Evolutionary conservation across 1,140 invertebrate species (phyloP), one percentile per base, ranked within the genome.

Genomic region (Drosophila novamexicana): DNA sequence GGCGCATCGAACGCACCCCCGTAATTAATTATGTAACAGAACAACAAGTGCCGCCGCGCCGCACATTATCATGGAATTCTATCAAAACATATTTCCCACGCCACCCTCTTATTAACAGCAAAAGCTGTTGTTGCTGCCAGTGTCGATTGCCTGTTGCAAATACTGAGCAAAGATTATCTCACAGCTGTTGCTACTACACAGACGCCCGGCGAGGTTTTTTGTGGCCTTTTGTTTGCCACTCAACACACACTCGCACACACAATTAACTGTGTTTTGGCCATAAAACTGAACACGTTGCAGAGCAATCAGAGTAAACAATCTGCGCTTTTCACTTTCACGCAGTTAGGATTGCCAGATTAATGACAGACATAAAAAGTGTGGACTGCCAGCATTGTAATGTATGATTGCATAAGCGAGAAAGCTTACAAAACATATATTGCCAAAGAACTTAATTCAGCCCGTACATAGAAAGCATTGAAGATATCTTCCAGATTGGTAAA

Each of bases 1-100:
- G 70, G 65, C 66, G 56, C 72, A 75, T 49, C 62, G 67, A 65
- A 80, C 63, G 58, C 73, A 45, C 40, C 62, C 58, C 59, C 52
- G 64, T 84, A 84, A 84, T 84, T 84, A 84, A 84, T 84, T 84
- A 84, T 84, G 81, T 85, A 84, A 84, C 68, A 58, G 68, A 76
- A 45, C 73, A 56, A 62, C 64, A 67, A 69, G 59, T 59, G 75
- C 59, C 53, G 53, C 37, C 22, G 36, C 40, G n/a, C 47, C 34
- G 22, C 22, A 53, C 61, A 77, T 47, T 58, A 63, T 56, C 47
- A 61, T 50, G 49, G 63, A 75, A 66, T 71, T 54, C 69, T 18
- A 58, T 66, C 66, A 56, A 61, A 70, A 75, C 47, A 74, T 83
- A 72, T 77, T 83, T 86, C 83, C 67, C 83, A 86, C 83, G 84